A percentile compares a stretch with the other conserved stretches of the same genome.
phyloP scores from a whole-genome alignment of 2,888 invertebrate species.

The Sarcophaga carnaria region DNA sequence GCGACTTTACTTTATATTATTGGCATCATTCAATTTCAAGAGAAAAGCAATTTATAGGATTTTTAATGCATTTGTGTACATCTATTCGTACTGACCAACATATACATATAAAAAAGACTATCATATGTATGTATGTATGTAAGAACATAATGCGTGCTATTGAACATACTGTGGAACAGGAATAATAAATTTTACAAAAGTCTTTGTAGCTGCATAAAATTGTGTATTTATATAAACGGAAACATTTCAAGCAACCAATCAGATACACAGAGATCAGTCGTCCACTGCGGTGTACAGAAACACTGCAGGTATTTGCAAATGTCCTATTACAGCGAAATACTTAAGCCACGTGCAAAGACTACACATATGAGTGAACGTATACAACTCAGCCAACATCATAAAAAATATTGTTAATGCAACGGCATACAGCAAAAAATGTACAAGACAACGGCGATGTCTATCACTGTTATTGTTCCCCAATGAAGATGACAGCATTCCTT shows the following conservation, averaged over 20 bases:
- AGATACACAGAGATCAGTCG: background rate
- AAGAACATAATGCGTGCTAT: background rate
- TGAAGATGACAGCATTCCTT: conserved; percentile 52
- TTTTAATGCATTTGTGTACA: no score
- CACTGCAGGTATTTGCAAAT: conserved; percentile 47
- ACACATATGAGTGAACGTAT: conserved; percentile 42
- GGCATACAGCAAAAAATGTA: conserved; percentile 1
- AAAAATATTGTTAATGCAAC: conserved; percentile 6
- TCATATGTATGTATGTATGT: background rate
- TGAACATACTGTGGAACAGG: background rate
- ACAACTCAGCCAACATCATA: background rate
- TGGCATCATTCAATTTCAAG: no score
- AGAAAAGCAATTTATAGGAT: no score
- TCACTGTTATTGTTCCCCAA: conserved; percentile 58
- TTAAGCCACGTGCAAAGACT: conserved; percentile 54
- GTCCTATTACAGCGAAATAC: conserved; percentile 53
- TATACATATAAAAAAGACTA: background rate
- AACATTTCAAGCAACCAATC: background rate
- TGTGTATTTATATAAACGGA: background rate
- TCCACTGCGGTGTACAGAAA: background rate
- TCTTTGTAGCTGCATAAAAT: background rate
- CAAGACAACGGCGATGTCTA: conserved; percentile 49
- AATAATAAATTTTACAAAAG: background rate
- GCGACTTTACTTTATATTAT: no score
- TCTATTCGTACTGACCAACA: no score